phyloP scores from a whole-genome alignment of 2,888 invertebrate genomes.

The Drosophila pseudotakahashii region DNA sequence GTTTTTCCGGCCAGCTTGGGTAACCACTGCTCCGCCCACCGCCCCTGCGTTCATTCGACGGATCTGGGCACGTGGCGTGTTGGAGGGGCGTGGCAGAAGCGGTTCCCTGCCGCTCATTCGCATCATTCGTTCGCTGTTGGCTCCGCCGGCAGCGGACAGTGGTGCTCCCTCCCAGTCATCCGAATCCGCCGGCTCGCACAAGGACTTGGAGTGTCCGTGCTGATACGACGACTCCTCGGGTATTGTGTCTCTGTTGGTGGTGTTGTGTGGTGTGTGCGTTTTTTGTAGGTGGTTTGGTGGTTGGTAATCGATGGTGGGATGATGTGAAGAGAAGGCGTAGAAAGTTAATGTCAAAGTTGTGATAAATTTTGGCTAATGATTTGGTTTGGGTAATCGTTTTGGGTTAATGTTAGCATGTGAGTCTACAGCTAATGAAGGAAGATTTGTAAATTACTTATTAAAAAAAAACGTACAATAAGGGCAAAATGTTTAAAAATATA shows the following conservation, averaged over 20 bases:
- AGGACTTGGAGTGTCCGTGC: conserved; percentile 86
- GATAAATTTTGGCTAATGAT: conserved; percentile 61
- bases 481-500: conserved; percentile 11
- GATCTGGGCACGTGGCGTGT: conserved; percentile 86
- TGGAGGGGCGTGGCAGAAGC: conserved; percentile 86
- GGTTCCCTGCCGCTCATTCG: conserved; percentile 84
- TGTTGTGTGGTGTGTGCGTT: conserved; percentile 26
- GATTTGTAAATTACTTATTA: conserved; percentile 2
- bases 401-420: conserved; percentile 42
- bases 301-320: conserved; percentile 42
- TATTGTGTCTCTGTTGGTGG: conserved; percentile 86
- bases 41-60: conserved; percentile 85
- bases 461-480: conserved; percentile 1
- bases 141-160: conserved; percentile 78
- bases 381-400: conserved; percentile 18
- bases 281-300: conserved; percentile 31
- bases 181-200: conserved; percentile 85
- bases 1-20: conserved; percentile 85
- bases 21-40: conserved; percentile 55
- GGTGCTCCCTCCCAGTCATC: conserved; percentile 84
- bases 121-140: conserved; percentile 63
- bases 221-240: conserved; percentile 88
- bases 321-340: conserved; percentile 75
- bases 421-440: conserved; percentile 25
- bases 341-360: conserved; percentile 72